These are phyloP conservation scores for Anticlea derivata DNA, from an alignment of 2,888 invertebrate species.

Conservation along the genomic window DNA sequence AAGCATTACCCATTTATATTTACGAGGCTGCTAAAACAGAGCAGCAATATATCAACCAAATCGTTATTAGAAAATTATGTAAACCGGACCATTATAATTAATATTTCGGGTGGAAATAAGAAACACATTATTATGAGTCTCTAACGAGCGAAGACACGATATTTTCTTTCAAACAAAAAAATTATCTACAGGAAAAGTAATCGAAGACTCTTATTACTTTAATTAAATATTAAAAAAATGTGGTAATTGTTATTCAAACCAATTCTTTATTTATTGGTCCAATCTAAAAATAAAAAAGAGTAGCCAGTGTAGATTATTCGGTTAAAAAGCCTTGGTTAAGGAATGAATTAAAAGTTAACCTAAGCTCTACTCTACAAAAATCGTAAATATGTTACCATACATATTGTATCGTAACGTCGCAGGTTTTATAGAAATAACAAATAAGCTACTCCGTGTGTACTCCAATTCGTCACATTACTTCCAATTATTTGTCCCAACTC, in stretches of 20 bases:
- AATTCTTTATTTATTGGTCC: no score
- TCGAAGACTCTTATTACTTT: background rate
- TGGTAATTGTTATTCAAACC: no score
- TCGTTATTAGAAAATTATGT: conserved; percentile 81
- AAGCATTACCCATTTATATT: conserved; percentile 56
- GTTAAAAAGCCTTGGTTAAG: no score
- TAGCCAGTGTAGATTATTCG: no score
- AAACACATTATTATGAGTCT: conserved; percentile 52
- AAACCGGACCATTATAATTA: conserved; percentile 74
- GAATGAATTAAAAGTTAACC: no score
- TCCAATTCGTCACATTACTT: conserved; percentile 5
- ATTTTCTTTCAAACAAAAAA: conserved; percentile 25
- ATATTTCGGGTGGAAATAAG: conserved; percentile 69
- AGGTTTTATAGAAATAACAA: no score
- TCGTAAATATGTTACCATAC: no score
- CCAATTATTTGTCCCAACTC: conserved; percentile 18
- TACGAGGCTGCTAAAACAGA: conserved; percentile 79
- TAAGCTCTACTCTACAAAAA: no score
- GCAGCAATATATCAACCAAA: conserved; percentile 70
- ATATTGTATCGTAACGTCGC: no score
- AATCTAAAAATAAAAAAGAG: no score
- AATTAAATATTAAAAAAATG: no score
- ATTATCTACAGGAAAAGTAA: conserved; percentile 19
- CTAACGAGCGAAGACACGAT: conserved; percentile 46
- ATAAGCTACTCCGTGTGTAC: no score